phyloP scores from a whole-genome alignment of 2,113 vertebrate genomes.

The Ibidorhyncha struthersii region DNA sequence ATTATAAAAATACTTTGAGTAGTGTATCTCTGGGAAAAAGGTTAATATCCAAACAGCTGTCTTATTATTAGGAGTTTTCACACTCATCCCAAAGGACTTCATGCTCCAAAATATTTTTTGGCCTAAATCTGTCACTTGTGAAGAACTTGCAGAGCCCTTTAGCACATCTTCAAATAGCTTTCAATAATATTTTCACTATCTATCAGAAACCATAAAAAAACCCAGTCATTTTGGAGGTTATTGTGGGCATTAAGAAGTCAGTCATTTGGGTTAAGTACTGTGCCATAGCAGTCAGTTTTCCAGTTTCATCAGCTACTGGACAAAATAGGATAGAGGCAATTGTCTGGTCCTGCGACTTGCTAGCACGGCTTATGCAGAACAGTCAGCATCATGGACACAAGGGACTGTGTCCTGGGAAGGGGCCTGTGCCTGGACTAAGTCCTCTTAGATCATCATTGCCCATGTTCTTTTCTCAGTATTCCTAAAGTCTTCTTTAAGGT shows the following conservation, averaged over 20 bases:
- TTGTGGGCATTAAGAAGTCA: neutral
- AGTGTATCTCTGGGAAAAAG: neutral
- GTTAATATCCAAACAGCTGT: neutral
- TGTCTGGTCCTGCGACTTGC: neutral
- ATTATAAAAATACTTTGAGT: neutral
- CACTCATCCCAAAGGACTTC: neutral
- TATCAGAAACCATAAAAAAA: neutral
- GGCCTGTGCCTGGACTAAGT: neutral
- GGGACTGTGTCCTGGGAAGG: neutral
- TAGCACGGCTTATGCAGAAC: rapidly evolving
- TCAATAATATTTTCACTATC: neutral
- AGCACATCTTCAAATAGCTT: neutral
- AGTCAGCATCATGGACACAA: neutral
- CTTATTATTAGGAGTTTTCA: neutral
- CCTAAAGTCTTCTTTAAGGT: neutral
- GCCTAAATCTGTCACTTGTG: neutral
- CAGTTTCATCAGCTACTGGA: neutral
- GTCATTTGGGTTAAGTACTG: neutral
- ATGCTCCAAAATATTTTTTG: neutral
- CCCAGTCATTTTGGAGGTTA: neutral
- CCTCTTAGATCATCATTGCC: neutral
- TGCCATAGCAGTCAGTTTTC: neutral
- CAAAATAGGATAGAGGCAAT: neutral
- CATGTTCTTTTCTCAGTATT: neutral
- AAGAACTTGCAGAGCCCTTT: neutral